Evolutionary conservation across 2,113 vertebrate genomes (phyloP).

Genomic region (Ahaetulla prasina): DNA sequence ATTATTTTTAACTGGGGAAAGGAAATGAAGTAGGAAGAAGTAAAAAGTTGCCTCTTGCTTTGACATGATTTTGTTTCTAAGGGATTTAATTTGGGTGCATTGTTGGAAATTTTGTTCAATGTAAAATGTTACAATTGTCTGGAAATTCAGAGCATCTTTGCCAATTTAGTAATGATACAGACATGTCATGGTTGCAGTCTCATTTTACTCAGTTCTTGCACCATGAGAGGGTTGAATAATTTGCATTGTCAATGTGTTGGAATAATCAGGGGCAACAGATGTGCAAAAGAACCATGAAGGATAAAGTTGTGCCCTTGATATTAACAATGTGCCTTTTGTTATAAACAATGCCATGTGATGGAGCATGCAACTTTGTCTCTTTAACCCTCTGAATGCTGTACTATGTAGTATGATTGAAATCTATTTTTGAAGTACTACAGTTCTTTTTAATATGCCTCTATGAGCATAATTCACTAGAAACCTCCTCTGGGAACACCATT

Average conservation of each 20-base stretch:
- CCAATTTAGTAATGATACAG: conserved; percentile 66
- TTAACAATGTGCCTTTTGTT: conserved; percentile 93
- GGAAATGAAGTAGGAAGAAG: not conserved
- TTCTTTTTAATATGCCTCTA: conserved; percentile 69
- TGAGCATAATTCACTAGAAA: not conserved
- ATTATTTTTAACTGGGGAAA: conserved; percentile 57
- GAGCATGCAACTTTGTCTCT: conserved; percentile 70
- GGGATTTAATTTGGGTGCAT: conserved; percentile 69
- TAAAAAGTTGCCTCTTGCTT: conserved; percentile 56
- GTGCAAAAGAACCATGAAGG: conserved; percentile 68
- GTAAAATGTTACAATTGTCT: conserved; percentile 72
- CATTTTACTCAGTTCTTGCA: conserved; percentile 65
- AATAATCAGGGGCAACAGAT: conserved; percentile 47
- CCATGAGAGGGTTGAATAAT: conserved; percentile 58
- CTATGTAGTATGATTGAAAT: conserved; percentile 55
- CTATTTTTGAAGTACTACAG: conserved; percentile 60
- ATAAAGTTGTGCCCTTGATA: conserved; percentile 79
- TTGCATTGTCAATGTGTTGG: conserved; percentile 55
- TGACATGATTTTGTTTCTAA: conserved; percentile 67
- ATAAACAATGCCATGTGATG: conserved; percentile 69
- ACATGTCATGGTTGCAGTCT: conserved; percentile 70
- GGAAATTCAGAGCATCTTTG: conserved; percentile 69
- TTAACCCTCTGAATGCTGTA: conserved; percentile 66
- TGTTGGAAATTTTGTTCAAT: conserved; percentile 73
- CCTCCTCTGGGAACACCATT: not conserved